Evolutionary conservation across 2,113 vertebrate genomes (phyloP), one percentile per base, ranked within the genome.

Genomic region (Nannobrachium achirus): DNA sequence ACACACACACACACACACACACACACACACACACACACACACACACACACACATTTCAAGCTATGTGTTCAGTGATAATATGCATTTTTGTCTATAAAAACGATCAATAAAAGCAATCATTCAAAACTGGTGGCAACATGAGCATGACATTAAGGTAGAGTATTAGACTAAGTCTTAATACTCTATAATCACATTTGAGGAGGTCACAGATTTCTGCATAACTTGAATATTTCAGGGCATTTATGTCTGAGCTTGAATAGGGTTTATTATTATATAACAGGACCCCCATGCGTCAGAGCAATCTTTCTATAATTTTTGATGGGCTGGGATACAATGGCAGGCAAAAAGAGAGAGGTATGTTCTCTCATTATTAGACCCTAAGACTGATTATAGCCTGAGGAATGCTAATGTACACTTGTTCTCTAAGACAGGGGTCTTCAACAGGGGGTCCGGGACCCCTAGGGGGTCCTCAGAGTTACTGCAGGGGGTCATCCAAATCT

Each of bases 181-280:
- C 18, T 33, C n/a, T 33, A 72, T 79, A 75, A 58, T 68, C 69
- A 20, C 61, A 33, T 78, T 68, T 56, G 77, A 76, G 60, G 33
- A 45, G 38, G 65, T 82, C 84, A 77, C 19, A 80, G 87, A 84
- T 87, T 79, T 80, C 6, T 40, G 71, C 83, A 88, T 82, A 69
- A 53, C 64, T 79, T 3, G 11, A 41, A 87, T 85, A 56, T 71
- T 73, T 80, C 5, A 39, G 44, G 56, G 74, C 44, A 80, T 86
- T 89, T 66, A 52, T 69, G 74, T 73, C 78, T 59, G 7, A 71
- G 57, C 53, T 38, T 85, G 81, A 65, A 79, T 49, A 56, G 10
- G 1, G 63, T 18, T 57, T 16, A 14, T 61, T 61, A 56, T 55
- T 50, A 19, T 25, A 58, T 75, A 76, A 85, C 2, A 50, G 40